phyloP scores from a whole-genome alignment of 64 coral and sea anemone genomes.

The Montipora sp. region DNA sequence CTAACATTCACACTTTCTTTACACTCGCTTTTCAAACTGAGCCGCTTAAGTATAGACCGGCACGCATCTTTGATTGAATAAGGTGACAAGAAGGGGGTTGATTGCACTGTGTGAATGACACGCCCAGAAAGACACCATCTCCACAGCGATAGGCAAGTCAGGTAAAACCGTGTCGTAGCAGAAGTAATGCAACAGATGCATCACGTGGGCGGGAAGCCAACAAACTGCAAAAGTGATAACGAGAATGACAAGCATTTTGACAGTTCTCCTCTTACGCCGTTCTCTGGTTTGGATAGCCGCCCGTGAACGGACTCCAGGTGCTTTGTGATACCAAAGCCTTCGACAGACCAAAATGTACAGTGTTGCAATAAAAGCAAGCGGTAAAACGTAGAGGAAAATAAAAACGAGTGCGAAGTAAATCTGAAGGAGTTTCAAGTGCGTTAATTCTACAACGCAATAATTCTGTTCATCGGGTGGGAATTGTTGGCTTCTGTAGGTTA shows the following conservation, averaged over 20 bases:
- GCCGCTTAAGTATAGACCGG: not conserved
- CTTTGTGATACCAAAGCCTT: conserved; percentile 75
- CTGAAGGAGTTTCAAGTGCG: conserved; percentile 4
- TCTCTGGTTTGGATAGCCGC: conserved; percentile 15
- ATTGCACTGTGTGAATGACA: conserved; percentile 77
- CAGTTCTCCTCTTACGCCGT: conserved; percentile 37
- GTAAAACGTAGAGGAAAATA: conserved; percentile 56
- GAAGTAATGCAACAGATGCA: conserved; percentile 56
- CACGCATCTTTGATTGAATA: conserved; percentile 17
- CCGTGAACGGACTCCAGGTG: conserved; percentile 42
- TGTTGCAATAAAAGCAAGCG: conserved; percentile 57
- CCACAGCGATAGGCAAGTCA: not conserved
- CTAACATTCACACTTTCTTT: not conserved
- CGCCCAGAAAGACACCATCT: conserved; percentile 42
- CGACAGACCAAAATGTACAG: conserved; percentile 64
- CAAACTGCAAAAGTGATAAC: conserved; percentile 72
- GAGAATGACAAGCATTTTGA: conserved; percentile 78
- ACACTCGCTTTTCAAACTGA: not conserved
- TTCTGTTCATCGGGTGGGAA: not conserved
- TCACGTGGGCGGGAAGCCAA: conserved; percentile 78
- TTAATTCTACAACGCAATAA: conserved; percentile 16
- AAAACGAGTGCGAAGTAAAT: conserved; percentile 61
- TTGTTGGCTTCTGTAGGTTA: conserved; percentile 13
- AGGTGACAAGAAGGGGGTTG: conserved; percentile 59
- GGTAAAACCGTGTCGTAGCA: not conserved